A percentile compares a stretch with the other conserved stretches of the same genome.
phyloP scores from a whole-genome alignment of 2,113 vertebrate species.

The Mixornis gularis region DNA sequence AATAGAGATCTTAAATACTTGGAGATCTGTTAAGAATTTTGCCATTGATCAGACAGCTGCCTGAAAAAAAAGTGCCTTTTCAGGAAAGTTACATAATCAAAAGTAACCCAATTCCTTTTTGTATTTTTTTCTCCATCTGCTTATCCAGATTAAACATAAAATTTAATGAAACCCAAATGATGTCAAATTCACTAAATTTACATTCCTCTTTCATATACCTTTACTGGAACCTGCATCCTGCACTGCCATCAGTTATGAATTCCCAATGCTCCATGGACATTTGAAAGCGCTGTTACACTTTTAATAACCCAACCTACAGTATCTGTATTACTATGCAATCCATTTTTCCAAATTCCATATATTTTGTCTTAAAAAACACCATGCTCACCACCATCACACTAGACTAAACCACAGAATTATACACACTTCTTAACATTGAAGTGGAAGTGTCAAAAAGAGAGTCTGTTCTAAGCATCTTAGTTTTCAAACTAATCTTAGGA shows the following conservation, averaged over 20 bases:
- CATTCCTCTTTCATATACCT: not conserved
- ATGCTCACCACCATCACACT: not conserved
- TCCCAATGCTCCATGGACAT: not conserved
- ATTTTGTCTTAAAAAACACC: not conserved
- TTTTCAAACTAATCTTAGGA: not conserved
- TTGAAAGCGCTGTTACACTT: not conserved
- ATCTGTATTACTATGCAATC: not conserved
- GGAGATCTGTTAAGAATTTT: not conserved
- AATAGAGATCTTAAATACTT: constrained; percentile 13
- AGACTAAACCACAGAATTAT: not conserved
- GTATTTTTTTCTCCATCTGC: not conserved
- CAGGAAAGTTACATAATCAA: constrained; percentile 1
- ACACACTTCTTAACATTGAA: not conserved
- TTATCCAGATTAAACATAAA: not conserved
- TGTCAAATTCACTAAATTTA: not conserved
- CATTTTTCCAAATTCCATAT: not conserved
- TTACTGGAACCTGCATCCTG: not conserved
- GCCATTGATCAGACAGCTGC: constrained; percentile 5
- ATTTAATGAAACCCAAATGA: not conserved
- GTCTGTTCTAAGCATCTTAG: not conserved
- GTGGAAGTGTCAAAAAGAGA: not conserved
- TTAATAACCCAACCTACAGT: not conserved
- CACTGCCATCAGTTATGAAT: not conserved
- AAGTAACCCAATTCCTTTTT: not conserved
- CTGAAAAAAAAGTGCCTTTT: not conserved